Conservation (phyloP, 2,797 vertebrate genomes). For the Ambastaia sidthimunki region DNA sequence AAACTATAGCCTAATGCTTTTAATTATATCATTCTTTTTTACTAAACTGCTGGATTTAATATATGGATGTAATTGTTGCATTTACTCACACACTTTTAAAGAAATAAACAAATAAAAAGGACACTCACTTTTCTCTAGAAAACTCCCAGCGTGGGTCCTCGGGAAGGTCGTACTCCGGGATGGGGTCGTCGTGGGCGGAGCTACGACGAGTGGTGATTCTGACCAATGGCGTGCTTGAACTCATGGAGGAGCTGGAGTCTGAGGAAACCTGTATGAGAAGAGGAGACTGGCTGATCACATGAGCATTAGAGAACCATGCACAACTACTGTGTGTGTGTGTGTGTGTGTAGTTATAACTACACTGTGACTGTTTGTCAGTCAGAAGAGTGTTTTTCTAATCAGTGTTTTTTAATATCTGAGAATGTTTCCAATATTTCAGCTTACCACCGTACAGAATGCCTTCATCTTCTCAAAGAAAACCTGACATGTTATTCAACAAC, state of each 20-base stretch:
- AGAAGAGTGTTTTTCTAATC: background rate
- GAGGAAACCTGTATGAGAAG: constrained; percentile 87
- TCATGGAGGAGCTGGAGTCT: constrained; percentile 97
- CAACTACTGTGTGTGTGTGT: constrained; percentile 24
- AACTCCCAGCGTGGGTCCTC: constrained; percentile 98
- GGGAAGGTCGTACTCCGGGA: constrained; percentile 95
- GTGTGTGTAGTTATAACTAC: background rate
- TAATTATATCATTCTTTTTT: no score
- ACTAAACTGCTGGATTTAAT: no score
- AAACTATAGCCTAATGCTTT: background rate
- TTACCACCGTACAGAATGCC: constrained; percentile 36
- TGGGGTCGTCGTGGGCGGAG: constrained; percentile 89
- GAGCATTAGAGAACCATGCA: constrained; percentile 24
- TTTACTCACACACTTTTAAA: no score
- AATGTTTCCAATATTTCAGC: constrained; percentile 15
- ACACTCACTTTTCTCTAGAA: constrained; percentile 84
- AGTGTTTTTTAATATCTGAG: background rate
- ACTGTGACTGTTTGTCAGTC: no score
- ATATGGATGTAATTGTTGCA: no score
- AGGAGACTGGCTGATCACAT: constrained; percentile 79
- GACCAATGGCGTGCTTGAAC: constrained; percentile 92
- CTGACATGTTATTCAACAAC: constrained; percentile 35
- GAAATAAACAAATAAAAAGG: no score
- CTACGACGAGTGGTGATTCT: constrained; percentile 94
- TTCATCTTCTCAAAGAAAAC: constrained; percentile 33